Percentiles rank a stretch among this genome's conserved stretches.
Evolutionary conservation across 2,888 invertebrate species (phyloP).

Genomic region (Platycheirus rosarum): DNA sequence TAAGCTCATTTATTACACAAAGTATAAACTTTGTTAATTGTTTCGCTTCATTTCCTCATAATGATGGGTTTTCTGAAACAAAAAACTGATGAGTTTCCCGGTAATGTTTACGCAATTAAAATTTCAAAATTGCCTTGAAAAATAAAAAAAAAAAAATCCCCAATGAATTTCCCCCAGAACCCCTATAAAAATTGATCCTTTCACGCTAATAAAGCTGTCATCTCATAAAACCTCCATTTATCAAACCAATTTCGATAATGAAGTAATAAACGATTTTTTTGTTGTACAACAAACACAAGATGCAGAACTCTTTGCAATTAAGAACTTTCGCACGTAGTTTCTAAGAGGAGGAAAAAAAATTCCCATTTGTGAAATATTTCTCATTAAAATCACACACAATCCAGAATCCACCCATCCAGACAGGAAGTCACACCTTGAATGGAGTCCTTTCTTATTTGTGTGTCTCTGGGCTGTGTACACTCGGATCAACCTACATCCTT

Average conservation of each 20-base stretch:
- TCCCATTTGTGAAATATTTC: constrained; percentile 3
- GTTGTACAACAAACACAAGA: background rate
- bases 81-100: background rate
- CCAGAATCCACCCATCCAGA: no score
- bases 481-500: background rate
- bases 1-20: background rate
- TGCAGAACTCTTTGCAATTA: constrained; percentile 10
- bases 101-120: background rate
- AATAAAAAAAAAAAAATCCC: no score
- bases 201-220: background rate
- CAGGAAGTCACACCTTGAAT: no score
- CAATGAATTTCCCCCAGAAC: no score
- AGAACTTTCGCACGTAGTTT: constrained; percentile 19
- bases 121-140: background rate
- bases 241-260: constrained; percentile 28
- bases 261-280: constrained; percentile 13
- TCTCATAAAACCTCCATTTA: background rate
- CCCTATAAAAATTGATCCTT: background rate
- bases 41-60: background rate
- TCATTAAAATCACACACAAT: constrained; percentile 28
- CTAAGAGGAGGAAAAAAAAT: constrained; percentile 1
- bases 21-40: background rate
- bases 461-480: no score
- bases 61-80: constrained; percentile 5
- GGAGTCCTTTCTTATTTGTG: no score